Percentiles rank a stretch among this genome's conserved stretches.
Evolutionary conservation across 2,797 vertebrate species (phyloP).

Genomic region (Diglossa cyanea): DNA sequence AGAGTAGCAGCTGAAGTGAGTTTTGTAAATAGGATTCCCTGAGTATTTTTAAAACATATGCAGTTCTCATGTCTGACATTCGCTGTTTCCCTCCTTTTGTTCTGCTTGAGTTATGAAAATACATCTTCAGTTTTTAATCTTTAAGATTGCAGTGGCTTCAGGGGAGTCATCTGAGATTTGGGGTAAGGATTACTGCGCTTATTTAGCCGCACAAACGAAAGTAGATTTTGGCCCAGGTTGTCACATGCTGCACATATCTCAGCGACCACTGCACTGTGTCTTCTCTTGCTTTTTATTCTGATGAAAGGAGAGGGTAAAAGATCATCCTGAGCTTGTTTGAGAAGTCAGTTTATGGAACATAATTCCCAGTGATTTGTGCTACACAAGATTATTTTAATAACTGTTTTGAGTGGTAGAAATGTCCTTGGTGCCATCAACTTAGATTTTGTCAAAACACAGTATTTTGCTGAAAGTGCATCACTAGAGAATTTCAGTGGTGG

Average conservation of each 20-base stretch:
- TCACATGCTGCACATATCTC: neutral
- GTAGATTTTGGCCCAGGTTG: neutral
- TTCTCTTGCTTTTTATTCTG: neutral
- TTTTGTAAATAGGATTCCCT: neutral
- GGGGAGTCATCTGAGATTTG: neutral
- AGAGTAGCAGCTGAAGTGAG: neutral
- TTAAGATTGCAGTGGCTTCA: neutral
- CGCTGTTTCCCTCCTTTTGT: neutral
- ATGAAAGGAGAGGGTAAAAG: neutral
- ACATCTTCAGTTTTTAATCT: neutral
- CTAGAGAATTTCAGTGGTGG: neutral
- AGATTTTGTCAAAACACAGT: neutral
- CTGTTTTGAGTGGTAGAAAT: neutral
- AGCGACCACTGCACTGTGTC: neutral
- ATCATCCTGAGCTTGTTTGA: neutral
- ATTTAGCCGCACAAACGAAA: neutral
- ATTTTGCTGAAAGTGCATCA: neutral
- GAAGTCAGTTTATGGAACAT: neutral
- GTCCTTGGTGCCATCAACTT: constrained; percentile 9
- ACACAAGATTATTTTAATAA: neutral
- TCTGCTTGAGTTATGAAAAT: neutral
- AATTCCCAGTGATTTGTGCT: neutral
- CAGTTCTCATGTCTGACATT: neutral
- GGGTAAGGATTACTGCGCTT: neutral
- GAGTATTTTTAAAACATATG: neutral